Evolutionary conservation across 2,888 invertebrate genomes (phyloP).

Genomic region (Sipha maydis): DNA sequence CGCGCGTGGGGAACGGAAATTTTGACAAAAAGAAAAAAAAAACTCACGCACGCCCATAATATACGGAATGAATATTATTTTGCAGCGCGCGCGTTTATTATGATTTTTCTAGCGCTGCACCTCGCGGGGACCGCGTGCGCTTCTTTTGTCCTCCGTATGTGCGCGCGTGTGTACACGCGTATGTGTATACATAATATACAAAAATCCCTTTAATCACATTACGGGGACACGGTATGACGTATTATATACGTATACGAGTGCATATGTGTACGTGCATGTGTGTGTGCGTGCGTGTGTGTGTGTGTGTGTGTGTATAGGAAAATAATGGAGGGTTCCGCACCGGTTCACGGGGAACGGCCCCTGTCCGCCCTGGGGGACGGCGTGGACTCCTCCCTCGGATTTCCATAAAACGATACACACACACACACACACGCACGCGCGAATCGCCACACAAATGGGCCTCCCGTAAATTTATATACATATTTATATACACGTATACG

Average conservation of each 20-base stretch:
- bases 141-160: slow-evolving; percentile 1
- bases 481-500: neutral
- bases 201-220: slow-evolving; percentile 58
- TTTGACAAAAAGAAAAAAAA: slow-evolving; percentile 14
- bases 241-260: neutral
- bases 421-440: neutral
- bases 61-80: slow-evolving; percentile 16
- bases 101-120: slow-evolving; percentile 24
- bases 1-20: slow-evolving; percentile 6
- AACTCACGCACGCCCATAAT: slow-evolving; percentile 24
- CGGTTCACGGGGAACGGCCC: slow-evolving; percentile 56
- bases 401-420: slow-evolving; percentile 54
- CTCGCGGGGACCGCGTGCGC: slow-evolving; percentile 6
- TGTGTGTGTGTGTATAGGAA: slow-evolving; percentile 38
- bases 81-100: neutral
- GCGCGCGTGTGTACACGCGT: too few species aligned
- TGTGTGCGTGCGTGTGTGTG: neutral
- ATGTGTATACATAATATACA: neutral
- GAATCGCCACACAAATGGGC: neutral
- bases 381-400: slow-evolving; percentile 57
- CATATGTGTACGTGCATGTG: neutral
- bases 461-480: neutral
- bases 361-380: slow-evolving; percentile 61
- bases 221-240: neutral
- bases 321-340: slow-evolving; percentile 59